phyloP scores from a whole-genome alignment of 2,113 vertebrate species.

The Microcebus lehilahytsara region DNA sequence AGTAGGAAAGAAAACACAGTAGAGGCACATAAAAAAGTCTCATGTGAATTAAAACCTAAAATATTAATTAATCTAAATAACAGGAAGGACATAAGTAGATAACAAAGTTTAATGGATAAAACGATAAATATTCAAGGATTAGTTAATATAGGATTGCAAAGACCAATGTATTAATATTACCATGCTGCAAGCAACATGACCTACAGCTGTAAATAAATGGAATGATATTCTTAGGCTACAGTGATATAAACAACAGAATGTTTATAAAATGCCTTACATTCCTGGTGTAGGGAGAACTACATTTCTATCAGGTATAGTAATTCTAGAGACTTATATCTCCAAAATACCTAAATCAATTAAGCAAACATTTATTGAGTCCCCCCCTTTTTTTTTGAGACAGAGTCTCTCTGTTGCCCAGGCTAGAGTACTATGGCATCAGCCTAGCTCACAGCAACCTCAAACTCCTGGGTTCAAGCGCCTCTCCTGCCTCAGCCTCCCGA shows the following conservation, averaged over 20 bases:
- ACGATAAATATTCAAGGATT: not conserved
- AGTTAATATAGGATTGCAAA: conserved; percentile 10
- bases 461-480: too few relatives aligned
- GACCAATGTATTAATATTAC: not conserved
- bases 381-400: too few relatives aligned
- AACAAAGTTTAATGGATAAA: conserved; percentile 26
- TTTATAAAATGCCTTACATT: conserved; percentile 27
- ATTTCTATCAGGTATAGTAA: not conserved
- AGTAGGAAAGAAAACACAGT: not conserved
- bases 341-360: not conserved
- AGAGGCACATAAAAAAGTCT: not conserved
- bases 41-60: not conserved
- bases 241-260: not conserved
- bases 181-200: not conserved
- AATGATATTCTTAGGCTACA: not conserved
- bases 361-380: not conserved
- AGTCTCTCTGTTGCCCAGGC: too few relatives aligned
- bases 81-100: not conserved
- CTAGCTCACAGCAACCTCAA: too few relatives aligned
- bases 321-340: not conserved
- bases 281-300: not conserved
- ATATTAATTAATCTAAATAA: conserved; percentile 9
- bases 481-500: too few relatives aligned
- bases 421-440: too few relatives aligned
- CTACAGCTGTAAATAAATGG: not conserved